Percentiles rank a stretch among this genome's conserved stretches.
Conservation (phyloP, 2,888 invertebrate genomes). For the Octonoba sinensis region DNA sequence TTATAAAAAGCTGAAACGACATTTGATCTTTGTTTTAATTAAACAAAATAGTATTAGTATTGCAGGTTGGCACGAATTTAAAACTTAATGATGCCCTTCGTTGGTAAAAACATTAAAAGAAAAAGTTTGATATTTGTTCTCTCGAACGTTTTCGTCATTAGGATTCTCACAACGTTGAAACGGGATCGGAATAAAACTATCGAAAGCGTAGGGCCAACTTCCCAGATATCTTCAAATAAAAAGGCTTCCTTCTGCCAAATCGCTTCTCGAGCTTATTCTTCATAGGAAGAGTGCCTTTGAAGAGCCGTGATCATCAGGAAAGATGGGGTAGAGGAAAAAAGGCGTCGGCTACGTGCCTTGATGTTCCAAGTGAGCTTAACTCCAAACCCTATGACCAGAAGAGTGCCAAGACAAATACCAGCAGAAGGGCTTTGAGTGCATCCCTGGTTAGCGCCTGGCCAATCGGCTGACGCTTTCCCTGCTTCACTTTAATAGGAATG, state of each 20-base stretch:
- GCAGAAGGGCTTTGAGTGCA: conserved; percentile 22
- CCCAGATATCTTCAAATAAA: background rate
- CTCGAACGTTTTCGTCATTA: no score
- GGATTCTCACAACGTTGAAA: no score
- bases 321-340: conserved; percentile 5
- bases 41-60: no score
- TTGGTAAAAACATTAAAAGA: no score
- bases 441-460: conserved; percentile 13
- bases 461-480: conserved; percentile 16
- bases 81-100: no score
- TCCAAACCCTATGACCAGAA: conserved; percentile 5
- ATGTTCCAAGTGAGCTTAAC: conserved; percentile 18
- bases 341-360: conserved; percentile 18
- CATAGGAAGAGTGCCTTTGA: conserved; percentile 8
- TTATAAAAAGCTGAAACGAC: no score
- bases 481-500: conserved; percentile 22
- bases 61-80: no score
- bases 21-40: no score
- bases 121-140: no score
- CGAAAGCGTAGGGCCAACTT: no score
- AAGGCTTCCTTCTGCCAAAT: conserved; percentile 17
- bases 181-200: no score
- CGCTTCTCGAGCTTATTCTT: conserved; percentile 16
- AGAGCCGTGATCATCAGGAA: conserved; percentile 10
- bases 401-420: conserved; percentile 32